Evolutionary conservation across 2,113 vertebrate species (phyloP), one percentile per base, ranked within the genome.

Genomic region (Aspiorhynchus laticeps): DNA sequence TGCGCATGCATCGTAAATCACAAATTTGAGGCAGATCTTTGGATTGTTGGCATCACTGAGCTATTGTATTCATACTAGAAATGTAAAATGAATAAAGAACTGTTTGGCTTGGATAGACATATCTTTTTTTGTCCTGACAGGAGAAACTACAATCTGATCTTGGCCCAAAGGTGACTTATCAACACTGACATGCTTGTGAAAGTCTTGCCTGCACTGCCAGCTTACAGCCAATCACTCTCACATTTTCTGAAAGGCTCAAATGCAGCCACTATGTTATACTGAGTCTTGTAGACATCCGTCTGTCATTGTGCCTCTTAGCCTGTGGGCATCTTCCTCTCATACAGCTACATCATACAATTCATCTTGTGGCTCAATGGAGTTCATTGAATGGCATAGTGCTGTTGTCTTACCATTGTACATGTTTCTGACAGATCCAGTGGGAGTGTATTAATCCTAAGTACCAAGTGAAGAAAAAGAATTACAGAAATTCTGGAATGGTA

Each of bases 361-460:
- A 82, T 59, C 51, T 24, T 80, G 21, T 36, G 11, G 77, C 5
- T 59, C 10, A 38, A 8, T 51, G 28, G 19, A 26, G 28, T 48
- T 77, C 11, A 51, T 21, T 77, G n/a, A 77, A 51, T 31, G n/a
- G 26, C 46, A 77, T 51, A 31, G 26, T 51, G 46, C 33, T 53
- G 15, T 80, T 56, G 10, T n/a, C 51, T 79, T 4, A 36, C 41
- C 53, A 8, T 87, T 65, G 53, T 59, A 28, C 84, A 46, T 82
- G 1, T 86, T 19, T 56, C 36, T 74, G 4, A 78, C 90, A 98
- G 97, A 95, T 99, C 36, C 97, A 98, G 74, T 99, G 98, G 98
- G 98, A 99, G 82, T 99, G 98, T 92, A 98, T 99, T 94, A 99
- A 99, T 87, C 98, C 97, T 48, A 99, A 99, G 91, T 99, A 99